Conservation (phyloP, 2,797 vertebrate species). For the Acanthiza pusilla region DNA sequence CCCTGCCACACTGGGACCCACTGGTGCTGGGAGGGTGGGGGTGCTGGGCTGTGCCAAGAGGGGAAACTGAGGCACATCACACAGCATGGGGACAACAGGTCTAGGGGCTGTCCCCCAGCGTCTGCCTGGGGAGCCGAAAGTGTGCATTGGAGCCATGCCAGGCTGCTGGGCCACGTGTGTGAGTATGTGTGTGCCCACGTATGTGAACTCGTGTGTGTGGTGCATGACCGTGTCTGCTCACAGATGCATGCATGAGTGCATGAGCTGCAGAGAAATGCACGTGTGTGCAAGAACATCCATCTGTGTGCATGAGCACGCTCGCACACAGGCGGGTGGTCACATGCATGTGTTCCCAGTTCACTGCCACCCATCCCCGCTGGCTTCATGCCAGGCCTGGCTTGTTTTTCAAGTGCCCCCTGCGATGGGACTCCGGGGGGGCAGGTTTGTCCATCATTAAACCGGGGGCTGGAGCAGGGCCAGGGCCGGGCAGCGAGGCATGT, state of each 20-base stretch:
- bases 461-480: conserved; percentile 19
- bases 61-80: background rate
- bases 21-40: background rate
- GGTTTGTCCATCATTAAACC: conserved; percentile 63
- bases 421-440: background rate
- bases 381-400: background rate
- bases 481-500: background rate
- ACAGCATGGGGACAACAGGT: accelerated
- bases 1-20: background rate
- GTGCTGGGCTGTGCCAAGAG: background rate
- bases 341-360: background rate
- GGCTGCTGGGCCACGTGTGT: background rate
- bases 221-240: accelerated
- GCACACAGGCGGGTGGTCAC: accelerated
- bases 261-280: background rate
- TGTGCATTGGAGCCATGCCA: accelerated
- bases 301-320: accelerated
- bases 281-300: background rate
- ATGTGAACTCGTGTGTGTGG: background rate
- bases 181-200: too few species aligned
- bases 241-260: accelerated
- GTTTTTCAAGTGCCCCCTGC: conserved; percentile 46
- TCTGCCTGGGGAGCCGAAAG: background rate
- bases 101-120: accelerated
- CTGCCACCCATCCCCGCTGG: background rate